Percentiles rank a stretch among this genome's conserved stretches.
Evolutionary conservation across 2,888 invertebrate species (phyloP).

Genomic region (Creontiades dilutus): DNA sequence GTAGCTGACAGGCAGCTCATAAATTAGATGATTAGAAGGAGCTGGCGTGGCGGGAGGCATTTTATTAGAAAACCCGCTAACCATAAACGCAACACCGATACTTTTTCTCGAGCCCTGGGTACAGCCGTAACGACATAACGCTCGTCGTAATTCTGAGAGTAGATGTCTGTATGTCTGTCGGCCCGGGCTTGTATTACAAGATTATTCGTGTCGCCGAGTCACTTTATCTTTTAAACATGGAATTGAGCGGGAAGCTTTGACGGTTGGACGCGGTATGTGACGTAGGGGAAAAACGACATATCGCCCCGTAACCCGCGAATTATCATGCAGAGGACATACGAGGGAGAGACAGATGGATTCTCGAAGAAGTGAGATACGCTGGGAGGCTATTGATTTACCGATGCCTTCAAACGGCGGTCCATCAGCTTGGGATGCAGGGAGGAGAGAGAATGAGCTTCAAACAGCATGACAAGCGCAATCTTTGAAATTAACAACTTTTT

Average conservation of each 20-base stretch:
- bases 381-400: neutral
- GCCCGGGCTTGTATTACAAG: constrained; percentile 3
- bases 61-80: neutral
- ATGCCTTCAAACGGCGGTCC: neutral
- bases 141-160: neutral
- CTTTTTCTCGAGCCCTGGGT: neutral
- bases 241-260: constrained; percentile 35
- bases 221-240: constrained; percentile 32
- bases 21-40: neutral
- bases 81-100: neutral
- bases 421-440: neutral
- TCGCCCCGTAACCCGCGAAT: neutral
- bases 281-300: neutral
- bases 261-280: neutral
- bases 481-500: no score
- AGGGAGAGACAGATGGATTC: neutral
- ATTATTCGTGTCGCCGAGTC: constrained; percentile 20
- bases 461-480: no score
- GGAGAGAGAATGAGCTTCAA: no score
- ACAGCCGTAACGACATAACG: neutral
- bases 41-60: neutral
- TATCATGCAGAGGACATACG: constrained; percentile 8
- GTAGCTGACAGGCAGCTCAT: neutral
- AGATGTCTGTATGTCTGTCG: neutral
- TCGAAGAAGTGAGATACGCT: neutral